Base-by-base conservation (phyloP, 1,140 invertebrate species). In the Cotesia typhae region DNA sequence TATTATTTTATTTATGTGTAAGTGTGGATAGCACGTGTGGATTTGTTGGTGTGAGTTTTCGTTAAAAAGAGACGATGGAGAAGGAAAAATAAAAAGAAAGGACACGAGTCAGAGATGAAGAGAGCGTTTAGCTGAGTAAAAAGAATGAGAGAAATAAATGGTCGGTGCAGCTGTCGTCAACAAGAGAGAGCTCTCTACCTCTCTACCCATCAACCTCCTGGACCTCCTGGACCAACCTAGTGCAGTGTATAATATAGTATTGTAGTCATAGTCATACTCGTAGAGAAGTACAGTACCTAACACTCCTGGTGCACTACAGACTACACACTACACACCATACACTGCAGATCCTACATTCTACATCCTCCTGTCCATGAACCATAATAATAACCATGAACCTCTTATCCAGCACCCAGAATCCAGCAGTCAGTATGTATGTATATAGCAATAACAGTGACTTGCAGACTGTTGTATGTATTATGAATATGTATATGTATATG, bases 61-160 rank as follows among this genome's bases (percentile, higher is more conserved):
- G 41, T 47, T 47, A 47, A 47, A 47, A 10, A 37, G 52, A 64
- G 20, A 71, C 36, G 36, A 52, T 52, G 41, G 52, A 37, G 67
- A 41, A 57, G 41, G 72, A 59, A 68, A 72, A 17, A 52, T 41
- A n/a, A 9, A 65, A 53, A 53, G 36, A 73, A 71, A 77, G 72
- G 71, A 77, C 75, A 78, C 75, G 68, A 80, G 69, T 80, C 76
- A 74, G 76, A 81, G 76, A 76, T 4, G 20, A 12, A 61, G 35
- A 61, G 60, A 61, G 12, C 55, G 35, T 20, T 12, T 12, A 28
- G 35, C 10, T 47, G 2, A 6, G 41, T 14, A 52, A 17, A 41
- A 36, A 67, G 66, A 52, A 35, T 52, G 28, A 67, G 12, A 53
- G 66, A 67, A 52, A 52, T 28, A 53, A 55, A 53, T 67, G 66